Percentiles rank a stretch among this genome's conserved stretches.
These are phyloP conservation scores for Oceanodroma leucorhoa DNA, from an alignment of 2,797 vertebrate species.

Conservation along the genomic window DNA sequence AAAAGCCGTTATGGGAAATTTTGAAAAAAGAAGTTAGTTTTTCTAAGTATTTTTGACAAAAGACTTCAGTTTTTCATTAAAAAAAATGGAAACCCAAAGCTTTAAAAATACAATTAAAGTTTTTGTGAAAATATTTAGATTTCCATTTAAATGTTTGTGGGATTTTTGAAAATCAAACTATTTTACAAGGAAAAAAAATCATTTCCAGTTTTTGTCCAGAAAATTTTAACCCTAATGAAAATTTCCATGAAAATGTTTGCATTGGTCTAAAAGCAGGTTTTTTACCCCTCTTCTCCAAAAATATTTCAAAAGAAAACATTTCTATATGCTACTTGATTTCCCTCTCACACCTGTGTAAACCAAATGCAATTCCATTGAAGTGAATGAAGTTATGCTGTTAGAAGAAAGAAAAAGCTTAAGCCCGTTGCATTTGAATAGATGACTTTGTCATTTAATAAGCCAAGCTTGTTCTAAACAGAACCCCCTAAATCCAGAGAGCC, in stretches of 20 bases:
- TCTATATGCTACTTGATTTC: conserved; percentile 55
- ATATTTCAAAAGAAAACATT: conserved; percentile 61
- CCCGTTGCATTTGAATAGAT: conserved; percentile 2
- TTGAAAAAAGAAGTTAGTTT: background rate
- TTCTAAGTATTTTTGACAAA: background rate
- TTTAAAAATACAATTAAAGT: conserved; percentile 34
- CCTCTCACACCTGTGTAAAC: conserved; percentile 65
- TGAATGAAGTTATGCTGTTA: background rate
- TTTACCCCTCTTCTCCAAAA: conserved; percentile 35
- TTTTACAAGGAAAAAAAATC: background rate
- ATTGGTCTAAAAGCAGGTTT: conserved; percentile 32
- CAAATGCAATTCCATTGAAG: conserved; percentile 32
- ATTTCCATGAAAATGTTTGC: conserved; percentile 62
- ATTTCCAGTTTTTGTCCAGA: conserved; percentile 39
- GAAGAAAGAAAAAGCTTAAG: conserved; percentile 8
- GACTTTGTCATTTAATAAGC: background rate
- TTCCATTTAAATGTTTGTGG: conserved; percentile 47
- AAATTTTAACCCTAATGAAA: conserved; percentile 50
- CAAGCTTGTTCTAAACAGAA: background rate
- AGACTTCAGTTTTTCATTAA: background rate
- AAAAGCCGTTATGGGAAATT: background rate
- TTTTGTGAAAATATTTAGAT: conserved; percentile 51
- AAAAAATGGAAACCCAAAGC: background rate
- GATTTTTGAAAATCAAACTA: conserved; percentile 39
- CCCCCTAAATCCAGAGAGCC: background rate